A percentile compares a stretch with the other conserved stretches of the same genome.
phyloP scores from a whole-genome alignment of 2,888 invertebrate species.

The Calameuta pallipes region DNA sequence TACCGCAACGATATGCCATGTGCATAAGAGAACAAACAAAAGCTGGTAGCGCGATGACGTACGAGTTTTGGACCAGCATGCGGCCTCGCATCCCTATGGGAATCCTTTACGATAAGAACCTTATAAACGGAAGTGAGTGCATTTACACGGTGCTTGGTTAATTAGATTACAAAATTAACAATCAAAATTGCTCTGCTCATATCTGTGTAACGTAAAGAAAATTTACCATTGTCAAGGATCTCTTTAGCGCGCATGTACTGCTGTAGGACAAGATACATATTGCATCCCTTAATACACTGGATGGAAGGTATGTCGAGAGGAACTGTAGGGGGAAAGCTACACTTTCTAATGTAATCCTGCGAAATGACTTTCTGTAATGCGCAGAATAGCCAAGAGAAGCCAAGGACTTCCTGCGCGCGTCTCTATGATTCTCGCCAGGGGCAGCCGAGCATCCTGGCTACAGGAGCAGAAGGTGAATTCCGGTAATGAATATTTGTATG shows the following conservation, averaged over 20 bases:
- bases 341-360: constrained; percentile 17
- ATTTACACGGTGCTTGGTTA: background rate
- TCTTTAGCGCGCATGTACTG: no score
- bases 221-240: no score
- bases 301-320: no score
- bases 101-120: background rate
- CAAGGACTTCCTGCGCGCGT: constrained; percentile 9
- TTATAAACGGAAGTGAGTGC: background rate
- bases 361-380: constrained; percentile 24
- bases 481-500: constrained; percentile 26
- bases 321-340: background rate
- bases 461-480: constrained; percentile 3
- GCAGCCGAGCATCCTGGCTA: no score
- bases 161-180: background rate
- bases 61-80: background rate
- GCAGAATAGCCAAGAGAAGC: constrained; percentile 4
- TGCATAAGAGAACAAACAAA: constrained; percentile 14
- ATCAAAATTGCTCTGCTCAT: background rate
- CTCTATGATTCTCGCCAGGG: background rate
- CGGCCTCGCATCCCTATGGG: background rate
- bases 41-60: background rate
- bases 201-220: background rate
- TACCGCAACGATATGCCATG: constrained; percentile 16
- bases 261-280: no score
- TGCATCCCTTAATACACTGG: no score